Percentiles rank a stretch among this genome's conserved stretches.
Conservation (phyloP, 2,113 vertebrate species). For the Sapayoa aenigma region DNA sequence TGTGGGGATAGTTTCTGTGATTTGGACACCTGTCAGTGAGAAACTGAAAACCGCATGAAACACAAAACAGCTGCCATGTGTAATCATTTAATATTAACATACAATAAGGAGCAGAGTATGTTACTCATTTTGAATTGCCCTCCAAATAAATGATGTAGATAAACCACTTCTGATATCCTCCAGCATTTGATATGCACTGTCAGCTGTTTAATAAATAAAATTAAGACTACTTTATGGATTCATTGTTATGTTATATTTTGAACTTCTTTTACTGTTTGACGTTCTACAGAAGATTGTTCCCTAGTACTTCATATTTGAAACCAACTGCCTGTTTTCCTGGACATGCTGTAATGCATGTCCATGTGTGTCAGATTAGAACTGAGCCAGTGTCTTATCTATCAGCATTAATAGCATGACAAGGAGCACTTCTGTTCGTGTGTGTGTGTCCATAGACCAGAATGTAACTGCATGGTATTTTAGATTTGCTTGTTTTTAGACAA, state of each 20-base stretch:
- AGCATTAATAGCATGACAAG: neutral
- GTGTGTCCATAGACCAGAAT: neutral
- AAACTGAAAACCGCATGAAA: slow-evolving; percentile 49
- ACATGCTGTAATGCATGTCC: neutral
- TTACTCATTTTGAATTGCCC: neutral
- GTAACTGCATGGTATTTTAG: neutral
- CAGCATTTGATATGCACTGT: neutral
- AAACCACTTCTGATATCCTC: neutral
- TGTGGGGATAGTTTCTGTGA: slow-evolving; percentile 45
- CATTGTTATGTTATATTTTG: neutral
- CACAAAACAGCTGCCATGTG: slow-evolving; percentile 30
- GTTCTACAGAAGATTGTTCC: neutral
- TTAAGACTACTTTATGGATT: neutral
- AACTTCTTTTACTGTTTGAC: neutral
- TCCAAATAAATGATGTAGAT: neutral
- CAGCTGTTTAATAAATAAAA: neutral
- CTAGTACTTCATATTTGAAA: neutral
- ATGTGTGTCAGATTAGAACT: neutral
- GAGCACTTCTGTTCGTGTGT: neutral
- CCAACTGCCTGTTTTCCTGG: neutral
- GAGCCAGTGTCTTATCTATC: neutral
- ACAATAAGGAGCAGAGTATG: neutral
- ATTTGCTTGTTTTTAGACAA: neutral
- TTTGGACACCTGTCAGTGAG: slow-evolving; percentile 56
- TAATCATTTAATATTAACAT: slow-evolving; percentile 57